A percentile compares a stretch with the other conserved stretches of the same genome.
Evolutionary conservation across 2,797 vertebrate species (phyloP).

Genomic region (Pitangus sulphuratus): DNA sequence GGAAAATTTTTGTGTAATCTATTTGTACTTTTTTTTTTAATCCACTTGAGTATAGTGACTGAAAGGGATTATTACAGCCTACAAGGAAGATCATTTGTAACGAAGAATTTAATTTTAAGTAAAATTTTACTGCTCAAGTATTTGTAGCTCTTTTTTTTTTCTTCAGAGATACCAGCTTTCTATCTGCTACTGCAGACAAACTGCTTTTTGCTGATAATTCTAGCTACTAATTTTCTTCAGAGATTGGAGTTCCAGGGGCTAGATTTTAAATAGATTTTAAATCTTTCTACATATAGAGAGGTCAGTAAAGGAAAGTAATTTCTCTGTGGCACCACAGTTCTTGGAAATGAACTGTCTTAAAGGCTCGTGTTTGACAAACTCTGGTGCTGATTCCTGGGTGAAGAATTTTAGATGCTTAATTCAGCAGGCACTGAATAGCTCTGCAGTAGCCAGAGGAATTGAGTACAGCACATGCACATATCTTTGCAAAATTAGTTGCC

Average conservation of each 20-base stretch:
- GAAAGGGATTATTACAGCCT: neutral
- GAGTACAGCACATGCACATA: neutral
- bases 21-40: neutral
- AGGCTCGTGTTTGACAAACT: accelerated
- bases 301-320: constrained; percentile 8
- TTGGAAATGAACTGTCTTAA: neutral
- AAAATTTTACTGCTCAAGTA: neutral
- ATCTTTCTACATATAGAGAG: neutral
- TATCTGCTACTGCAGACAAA: neutral
- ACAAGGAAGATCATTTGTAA: neutral
- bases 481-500: neutral
- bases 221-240: constrained; percentile 27
- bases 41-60: neutral
- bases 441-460: neutral
- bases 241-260: constrained; percentile 19
- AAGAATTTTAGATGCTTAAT: neutral
- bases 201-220: constrained; percentile 55
- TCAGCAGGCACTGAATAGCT: neutral
- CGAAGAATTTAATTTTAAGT: neutral
- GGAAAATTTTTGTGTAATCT: neutral
- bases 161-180: constrained; percentile 1
- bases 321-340: neutral
- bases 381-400: neutral
- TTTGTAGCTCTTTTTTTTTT: neutral
- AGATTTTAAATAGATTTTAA: no score